Base-by-base conservation (phyloP, 2,888 invertebrate species). In the Pediacus dermestoides region DNA sequence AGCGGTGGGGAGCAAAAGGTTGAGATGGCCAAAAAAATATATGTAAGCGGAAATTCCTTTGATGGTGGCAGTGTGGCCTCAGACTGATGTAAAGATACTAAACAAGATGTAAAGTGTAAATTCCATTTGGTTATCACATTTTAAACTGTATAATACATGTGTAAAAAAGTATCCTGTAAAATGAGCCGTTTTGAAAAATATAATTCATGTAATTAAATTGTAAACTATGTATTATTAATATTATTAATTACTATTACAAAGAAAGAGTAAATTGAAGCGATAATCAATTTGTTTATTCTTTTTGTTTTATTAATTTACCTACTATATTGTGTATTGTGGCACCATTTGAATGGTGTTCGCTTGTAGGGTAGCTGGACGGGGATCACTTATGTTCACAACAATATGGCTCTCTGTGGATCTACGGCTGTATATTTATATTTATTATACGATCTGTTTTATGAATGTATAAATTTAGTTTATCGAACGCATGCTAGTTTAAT, bases 31-130 rank as follows among this genome's bases (percentile, higher is more conserved):
- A 58, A 55, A 46, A 48, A 37, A 51, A 39, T 55, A 28, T 9
- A 6, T 3, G 26, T 26, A 13, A 28, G 14, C 11, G 14, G 3
- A 23, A 28, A 28, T 59, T 63, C 57, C 45, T 45, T 50, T 50
- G 44, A 52, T 58, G 48, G 59, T 57, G 61, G 10, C 53, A 53
- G 50, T 54, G 60, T 60, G 60, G 63, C 59, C 60, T 63, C 67
- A 70, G 70, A 70, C 70, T 70, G 70, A 70, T 70, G 69, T 70
- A 70, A 70, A 70, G 69, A 64, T 65, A 66, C 64, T 66, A 68
- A 63, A 59, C 58, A 62, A 61, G 61, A 62, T 69, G 69, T 70
- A 70, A 69, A 70, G 67, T 70, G 70, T 70, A 70, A 70, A 68
- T 70, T 70, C 66, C 61, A 55, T 63, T 67, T 62, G 66, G 66